Conservation (phyloP, 2,888 invertebrate genomes). For the Conomelus anceps region DNA sequence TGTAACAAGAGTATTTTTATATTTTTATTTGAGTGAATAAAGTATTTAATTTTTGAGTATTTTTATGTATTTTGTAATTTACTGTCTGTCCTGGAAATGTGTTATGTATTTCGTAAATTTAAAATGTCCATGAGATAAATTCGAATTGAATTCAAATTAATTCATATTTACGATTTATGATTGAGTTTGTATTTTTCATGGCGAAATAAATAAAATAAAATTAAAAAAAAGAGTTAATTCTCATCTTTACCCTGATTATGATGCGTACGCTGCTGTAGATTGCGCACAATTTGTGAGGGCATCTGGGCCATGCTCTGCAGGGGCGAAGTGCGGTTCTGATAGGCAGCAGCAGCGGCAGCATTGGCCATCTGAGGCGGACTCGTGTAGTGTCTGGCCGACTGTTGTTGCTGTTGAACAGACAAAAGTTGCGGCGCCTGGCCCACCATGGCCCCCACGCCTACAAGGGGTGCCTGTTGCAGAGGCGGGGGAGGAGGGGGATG, state of each 20-base stretch:
- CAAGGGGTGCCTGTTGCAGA: neutral
- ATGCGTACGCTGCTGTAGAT: neutral
- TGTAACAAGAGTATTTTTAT: too few relatives aligned
- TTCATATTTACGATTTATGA: too few relatives aligned
- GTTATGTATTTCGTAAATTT: too few relatives aligned
- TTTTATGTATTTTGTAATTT: too few relatives aligned
- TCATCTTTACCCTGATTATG: constrained; percentile 1
- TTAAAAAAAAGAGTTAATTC: too few relatives aligned
- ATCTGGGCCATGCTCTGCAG: constrained; percentile 23
- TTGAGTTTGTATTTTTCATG: too few relatives aligned
- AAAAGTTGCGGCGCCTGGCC: neutral
- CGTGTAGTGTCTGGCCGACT: constrained; percentile 8
- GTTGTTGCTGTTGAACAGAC: neutral
- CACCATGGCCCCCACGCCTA: neutral
- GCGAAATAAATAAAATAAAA: too few relatives aligned
- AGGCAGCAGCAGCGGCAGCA: neutral
- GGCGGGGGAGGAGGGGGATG: neutral
- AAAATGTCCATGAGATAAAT: too few relatives aligned
- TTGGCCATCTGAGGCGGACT: constrained; percentile 5
- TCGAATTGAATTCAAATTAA: too few relatives aligned
- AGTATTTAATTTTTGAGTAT: too few relatives aligned
- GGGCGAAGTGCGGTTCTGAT: constrained; percentile 21
- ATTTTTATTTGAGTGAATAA: too few relatives aligned
- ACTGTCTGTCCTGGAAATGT: too few relatives aligned
- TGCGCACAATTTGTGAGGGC: constrained; percentile 14